These are phyloP conservation scores for Nettapus auritus DNA, from an alignment of 2,113 vertebrate genomes.

Conservation along the genomic window DNA sequence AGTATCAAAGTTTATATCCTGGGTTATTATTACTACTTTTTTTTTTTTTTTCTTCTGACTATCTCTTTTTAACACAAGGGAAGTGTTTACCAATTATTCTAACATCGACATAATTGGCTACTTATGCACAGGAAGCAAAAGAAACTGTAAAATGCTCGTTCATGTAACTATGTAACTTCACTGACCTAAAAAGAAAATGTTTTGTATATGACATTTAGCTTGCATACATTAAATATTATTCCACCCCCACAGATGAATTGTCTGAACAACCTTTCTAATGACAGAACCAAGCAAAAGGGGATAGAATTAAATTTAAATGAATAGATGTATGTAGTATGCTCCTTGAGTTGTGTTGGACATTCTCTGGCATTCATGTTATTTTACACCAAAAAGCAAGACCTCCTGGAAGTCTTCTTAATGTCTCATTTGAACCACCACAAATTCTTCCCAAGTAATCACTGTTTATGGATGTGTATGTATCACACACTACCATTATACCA, in stretches of 20 bases:
- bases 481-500: background rate
- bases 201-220: background rate
- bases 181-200: background rate
- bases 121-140: background rate
- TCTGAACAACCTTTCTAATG: background rate
- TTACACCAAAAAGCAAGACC: background rate
- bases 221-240: background rate
- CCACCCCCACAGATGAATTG: background rate
- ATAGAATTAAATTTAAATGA: background rate
- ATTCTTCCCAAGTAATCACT: background rate
- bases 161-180: background rate
- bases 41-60: background rate
- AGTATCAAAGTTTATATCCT: background rate
- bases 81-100: background rate
- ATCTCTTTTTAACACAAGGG: background rate
- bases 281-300: background rate
- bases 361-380: background rate
- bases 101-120: background rate
- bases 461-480: accelerated
- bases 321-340: background rate
- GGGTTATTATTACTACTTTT: background rate
- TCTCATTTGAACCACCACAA: background rate
- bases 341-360: background rate
- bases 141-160: background rate
- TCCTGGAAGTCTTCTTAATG: background rate